Percentiles rank a stretch among this genome's conserved stretches.
Evolutionary conservation across 2,888 invertebrate genomes (phyloP).

Genomic region (Mechanitis mazaeus): DNA sequence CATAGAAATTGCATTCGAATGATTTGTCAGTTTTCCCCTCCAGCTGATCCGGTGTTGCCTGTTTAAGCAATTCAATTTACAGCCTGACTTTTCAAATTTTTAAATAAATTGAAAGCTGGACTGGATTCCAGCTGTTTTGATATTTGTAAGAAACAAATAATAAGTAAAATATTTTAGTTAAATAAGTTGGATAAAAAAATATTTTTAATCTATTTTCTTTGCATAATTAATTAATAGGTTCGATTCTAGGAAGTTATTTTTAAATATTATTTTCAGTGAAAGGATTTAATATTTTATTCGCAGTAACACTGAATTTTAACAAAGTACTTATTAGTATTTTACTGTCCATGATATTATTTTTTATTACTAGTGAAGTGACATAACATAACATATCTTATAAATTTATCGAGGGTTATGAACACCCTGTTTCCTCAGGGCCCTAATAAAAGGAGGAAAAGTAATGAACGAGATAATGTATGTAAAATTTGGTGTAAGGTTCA

Average conservation of each 20-base stretch:
- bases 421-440: constrained; percentile 33
- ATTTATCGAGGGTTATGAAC: constrained; percentile 42
- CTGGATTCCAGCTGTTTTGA: background rate
- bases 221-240: no score
- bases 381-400: constrained; percentile 48
- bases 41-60: constrained; percentile 25
- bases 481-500: constrained; percentile 35
- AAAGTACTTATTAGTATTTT: no score
- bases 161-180: background rate
- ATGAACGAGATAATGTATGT: constrained; percentile 34
- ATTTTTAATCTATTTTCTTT: no score
- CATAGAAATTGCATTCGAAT: constrained; percentile 47
- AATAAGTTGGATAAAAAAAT: background rate
- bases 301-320: no score
- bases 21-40: constrained; percentile 53
- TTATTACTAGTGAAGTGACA: constrained; percentile 46
- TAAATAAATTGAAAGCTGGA: constrained; percentile 28
- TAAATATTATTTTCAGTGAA: no score
- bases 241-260: no score
- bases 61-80: constrained; percentile 44
- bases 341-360: constrained; percentile 17
- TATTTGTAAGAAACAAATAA: background rate
- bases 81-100: constrained; percentile 43
- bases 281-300: no score
- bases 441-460: constrained; percentile 39